These are phyloP conservation scores for Engraulis encrasicolus DNA, from an alignment of 2,113 vertebrate species.

Conservation along the genomic window DNA sequence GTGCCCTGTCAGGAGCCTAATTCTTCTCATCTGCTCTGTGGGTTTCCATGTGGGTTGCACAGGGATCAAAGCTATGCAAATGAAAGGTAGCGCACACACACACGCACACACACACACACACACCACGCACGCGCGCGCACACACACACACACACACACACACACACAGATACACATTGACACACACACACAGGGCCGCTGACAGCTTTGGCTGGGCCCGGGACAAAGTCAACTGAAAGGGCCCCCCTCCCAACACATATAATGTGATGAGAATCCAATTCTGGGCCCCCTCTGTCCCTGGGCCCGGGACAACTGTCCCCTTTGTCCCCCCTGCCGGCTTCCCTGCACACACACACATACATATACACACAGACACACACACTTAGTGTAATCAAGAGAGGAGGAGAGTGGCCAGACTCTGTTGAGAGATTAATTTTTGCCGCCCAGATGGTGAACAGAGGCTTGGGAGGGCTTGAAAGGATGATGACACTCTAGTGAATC, in stretches of 20 bases:
- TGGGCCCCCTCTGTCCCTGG: too few species aligned
- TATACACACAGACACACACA: neutral
- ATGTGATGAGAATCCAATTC: too few species aligned
- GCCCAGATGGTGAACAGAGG: neutral
- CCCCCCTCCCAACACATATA: too few species aligned
- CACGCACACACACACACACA: neutral
- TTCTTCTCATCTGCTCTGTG: neutral
- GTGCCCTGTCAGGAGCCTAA: neutral
- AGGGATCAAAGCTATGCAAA: neutral
- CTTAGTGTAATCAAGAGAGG: neutral
- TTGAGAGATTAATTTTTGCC: neutral
- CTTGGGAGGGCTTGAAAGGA: neutral
- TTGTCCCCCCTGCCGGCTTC: too few species aligned
- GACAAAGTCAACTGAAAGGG: too few species aligned
- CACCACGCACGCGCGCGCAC: neutral
- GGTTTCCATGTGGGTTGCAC: neutral
- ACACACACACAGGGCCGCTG: too few species aligned
- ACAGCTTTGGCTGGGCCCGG: too few species aligned
- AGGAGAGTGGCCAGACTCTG: neutral
- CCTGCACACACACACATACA: neutral
- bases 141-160: neutral
- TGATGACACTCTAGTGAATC: neutral
- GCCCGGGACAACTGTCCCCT: too few species aligned
- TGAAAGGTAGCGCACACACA: neutral
- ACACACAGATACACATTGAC: too few species aligned